These are phyloP conservation scores for Cheilinus undulatus DNA, from an alignment of 2,113 vertebrate species.

Conservation along the genomic window DNA sequence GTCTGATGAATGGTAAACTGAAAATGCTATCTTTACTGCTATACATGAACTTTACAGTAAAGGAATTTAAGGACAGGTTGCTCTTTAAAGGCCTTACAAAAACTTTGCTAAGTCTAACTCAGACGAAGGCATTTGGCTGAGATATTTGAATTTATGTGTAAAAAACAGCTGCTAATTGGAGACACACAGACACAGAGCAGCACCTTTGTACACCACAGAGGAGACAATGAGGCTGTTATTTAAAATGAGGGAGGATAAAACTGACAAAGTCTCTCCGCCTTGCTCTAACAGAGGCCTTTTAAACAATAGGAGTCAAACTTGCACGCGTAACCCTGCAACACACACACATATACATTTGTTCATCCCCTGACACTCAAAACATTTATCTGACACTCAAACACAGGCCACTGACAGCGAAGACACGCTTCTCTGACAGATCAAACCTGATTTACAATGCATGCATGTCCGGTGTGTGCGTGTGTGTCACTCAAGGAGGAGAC, in stretches of 20 bases:
- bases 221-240: constrained; percentile 60
- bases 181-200: constrained; percentile 29
- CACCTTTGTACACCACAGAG: constrained; percentile 24
- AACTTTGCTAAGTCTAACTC: background rate
- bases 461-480: constrained; percentile 13
- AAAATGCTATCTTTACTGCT: no score
- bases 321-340: constrained; percentile 18
- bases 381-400: constrained; percentile 73
- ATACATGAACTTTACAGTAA: no score
- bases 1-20: no score
- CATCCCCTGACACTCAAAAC: constrained; percentile 73
- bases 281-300: constrained; percentile 58
- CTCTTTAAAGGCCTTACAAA: background rate
- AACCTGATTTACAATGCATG: constrained; percentile 76
- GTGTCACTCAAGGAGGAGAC: constrained; percentile 47
- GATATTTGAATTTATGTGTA: constrained; percentile 19
- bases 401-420: constrained; percentile 73
- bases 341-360: constrained; percentile 43
- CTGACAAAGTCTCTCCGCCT: constrained; percentile 47
- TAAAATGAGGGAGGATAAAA: constrained; percentile 43
- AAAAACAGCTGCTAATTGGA: constrained; percentile 59
- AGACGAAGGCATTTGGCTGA: no score
- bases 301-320: constrained; percentile 61
- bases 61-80: background rate
- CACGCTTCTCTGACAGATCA: constrained; percentile 76